Evolutionary conservation across 2,888 invertebrate species (phyloP).

Genomic region (Tachina fera): DNA sequence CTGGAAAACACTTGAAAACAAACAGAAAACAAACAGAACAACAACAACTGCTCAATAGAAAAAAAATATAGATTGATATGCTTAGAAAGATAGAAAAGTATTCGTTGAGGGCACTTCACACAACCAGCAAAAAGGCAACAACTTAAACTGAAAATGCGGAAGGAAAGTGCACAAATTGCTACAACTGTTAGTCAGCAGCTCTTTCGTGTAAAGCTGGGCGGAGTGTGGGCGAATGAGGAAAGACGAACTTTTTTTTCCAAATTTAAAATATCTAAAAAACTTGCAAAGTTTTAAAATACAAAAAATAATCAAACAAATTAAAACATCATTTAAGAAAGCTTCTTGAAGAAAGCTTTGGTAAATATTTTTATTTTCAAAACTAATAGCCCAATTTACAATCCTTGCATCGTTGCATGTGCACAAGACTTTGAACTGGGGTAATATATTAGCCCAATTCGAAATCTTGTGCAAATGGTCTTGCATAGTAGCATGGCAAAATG

Average conservation of each 20-base stretch:
- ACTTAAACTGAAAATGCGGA: not conserved
- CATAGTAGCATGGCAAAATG: too few species aligned
- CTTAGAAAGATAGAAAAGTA: conserved; percentile 37
- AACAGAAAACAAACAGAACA: not conserved
- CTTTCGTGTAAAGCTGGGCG: not conserved
- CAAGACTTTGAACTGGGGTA: too few species aligned
- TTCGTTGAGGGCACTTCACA: conserved; percentile 23
- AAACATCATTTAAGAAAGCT: not conserved
- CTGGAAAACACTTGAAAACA: not conserved
- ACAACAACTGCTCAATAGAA: not conserved
- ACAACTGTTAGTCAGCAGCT: not conserved
- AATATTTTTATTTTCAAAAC: too few species aligned
- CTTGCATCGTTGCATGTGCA: too few species aligned
- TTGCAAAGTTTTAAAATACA: conserved; percentile 7
- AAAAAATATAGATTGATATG: conserved; percentile 11
- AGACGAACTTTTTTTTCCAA: conserved; percentile 3
- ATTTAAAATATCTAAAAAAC: conserved; percentile 9
- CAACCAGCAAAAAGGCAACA: not conserved
- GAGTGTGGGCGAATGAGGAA: not conserved
- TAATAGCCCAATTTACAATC: too few species aligned
- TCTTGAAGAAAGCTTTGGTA: too few species aligned
- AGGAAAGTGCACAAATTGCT: not conserved
- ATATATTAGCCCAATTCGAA: too few species aligned
- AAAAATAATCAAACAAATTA: not conserved
- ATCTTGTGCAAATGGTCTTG: too few species aligned